Base-by-base conservation (phyloP, 2,797 vertebrate genomes). In the Phaenicophaeus curvirostris region DNA sequence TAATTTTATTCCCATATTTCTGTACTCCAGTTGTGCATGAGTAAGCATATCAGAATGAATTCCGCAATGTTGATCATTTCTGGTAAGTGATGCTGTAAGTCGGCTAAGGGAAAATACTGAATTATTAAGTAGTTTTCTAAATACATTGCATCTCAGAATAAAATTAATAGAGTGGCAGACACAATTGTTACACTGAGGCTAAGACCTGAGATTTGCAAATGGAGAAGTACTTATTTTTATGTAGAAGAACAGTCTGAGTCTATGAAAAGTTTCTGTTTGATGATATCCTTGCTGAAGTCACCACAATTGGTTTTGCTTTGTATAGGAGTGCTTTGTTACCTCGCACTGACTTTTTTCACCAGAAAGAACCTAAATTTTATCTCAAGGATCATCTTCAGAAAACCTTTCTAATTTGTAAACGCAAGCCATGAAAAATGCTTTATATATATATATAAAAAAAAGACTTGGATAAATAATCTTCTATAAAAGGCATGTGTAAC, bases 111-210 rank as follows among this genome's bases (percentile, higher is more conserved):
- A 92, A 80, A 84, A 84, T 90, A 90, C 84, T 94, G 87, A 93
- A 90, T 53, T 93, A 78, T 91, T 93, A 94, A 94, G 74, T 72
- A 73, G 65, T 54, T 95, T 93, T 86, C 39, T 94, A 95, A 95
- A 89, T 86, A 67, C 23, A 27, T 76, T 89, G 27, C 54, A 63
- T 80, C 48, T 85, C 35, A 74, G 21, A 72, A 53, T 50, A 78
- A 77, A 92, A 80, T 85, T 68, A 95, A 83, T 65, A n/a, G 61
- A 42, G 9, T 55, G 39, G 46, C 39, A 37, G 50, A 42, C 35
- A 11, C 33, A 66, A 8, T 62, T 72, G 35, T 79, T 92, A 85
- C 33, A 59, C 33, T 31, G 30, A 86, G 69, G 30, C 59, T 80
- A 80, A 91, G 35, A 54, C 39, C 19, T 63, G 46, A 77, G 57